These are phyloP conservation scores for Dasyornis broadbenti DNA, from an alignment of 2,113 vertebrate species.

Conservation along the genomic window DNA sequence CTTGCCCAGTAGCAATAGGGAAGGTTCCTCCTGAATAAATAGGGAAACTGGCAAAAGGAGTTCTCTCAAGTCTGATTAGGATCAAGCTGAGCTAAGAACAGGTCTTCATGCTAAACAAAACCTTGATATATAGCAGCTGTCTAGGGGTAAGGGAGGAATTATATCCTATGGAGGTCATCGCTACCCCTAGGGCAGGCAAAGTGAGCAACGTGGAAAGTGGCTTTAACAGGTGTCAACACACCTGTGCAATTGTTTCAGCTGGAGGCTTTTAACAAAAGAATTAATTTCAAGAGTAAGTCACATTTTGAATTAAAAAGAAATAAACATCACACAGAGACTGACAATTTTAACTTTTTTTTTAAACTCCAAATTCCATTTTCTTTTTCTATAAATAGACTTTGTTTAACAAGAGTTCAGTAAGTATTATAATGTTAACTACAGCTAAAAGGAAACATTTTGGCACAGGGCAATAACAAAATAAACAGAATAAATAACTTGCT, in stretches of 20 bases:
- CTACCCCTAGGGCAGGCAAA: background rate
- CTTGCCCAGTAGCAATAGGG: background rate
- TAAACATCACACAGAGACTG: background rate
- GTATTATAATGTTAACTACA: background rate
- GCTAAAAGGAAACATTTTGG: background rate
- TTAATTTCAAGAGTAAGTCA: background rate
- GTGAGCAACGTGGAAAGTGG: background rate
- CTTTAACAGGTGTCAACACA: background rate
- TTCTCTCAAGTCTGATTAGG: background rate
- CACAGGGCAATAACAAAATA: background rate
- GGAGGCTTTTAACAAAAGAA: background rate
- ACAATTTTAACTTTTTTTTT: background rate
- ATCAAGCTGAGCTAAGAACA: background rate
- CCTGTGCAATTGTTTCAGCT: background rate
- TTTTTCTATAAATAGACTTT: background rate
- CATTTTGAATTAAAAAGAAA: background rate
- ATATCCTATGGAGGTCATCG: background rate
- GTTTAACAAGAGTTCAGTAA: background rate
- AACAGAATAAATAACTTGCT: slow-evolving; percentile 24
- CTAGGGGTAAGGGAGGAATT: background rate
- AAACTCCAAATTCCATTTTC: background rate
- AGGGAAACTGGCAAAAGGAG: background rate
- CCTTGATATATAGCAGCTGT: background rate
- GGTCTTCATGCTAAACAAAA: background rate
- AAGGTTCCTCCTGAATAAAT: background rate